Base-by-base conservation (phyloP, 64 coral and sea anemone species). In the Dendrophyllia cribrosa region DNA sequence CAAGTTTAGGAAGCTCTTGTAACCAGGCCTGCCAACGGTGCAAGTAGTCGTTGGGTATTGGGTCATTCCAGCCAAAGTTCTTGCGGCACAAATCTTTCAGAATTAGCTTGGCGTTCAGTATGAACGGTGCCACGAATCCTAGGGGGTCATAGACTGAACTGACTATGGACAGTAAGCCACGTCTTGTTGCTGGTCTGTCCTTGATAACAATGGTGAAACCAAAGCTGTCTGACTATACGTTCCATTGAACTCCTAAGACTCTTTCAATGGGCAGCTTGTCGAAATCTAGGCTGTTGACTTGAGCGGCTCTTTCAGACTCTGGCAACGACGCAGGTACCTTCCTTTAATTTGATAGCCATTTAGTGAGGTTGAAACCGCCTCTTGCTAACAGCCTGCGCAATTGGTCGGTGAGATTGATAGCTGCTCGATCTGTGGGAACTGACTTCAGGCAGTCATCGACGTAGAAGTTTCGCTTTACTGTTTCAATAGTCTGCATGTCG, bases 271-370 rank as follows among this genome's bases (percentile, higher is more conserved):
- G 82, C 16, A 67, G 19, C 21, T 86, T 86, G 22, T 86, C 64
- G 45, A 86, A 86, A 52, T 68, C 59, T n/a, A 68, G 4, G 13
- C 26, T n/a, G 12, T 74, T 47, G 26, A 88, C 69, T 59, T 75
- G 55, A 43, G 25, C 68, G 43, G 68, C 71, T 61, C 58, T 61
- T 68, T 47, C 70, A 51, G 85, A 61, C 50, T 78, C 88, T 23
- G 60, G 88, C 23, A 89, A 7, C 3, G 73, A 76, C 46, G 77
- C 74, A 3, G 66, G 24, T 43, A 89, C 74, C 23, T 50, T 69
- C 9, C 22, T 47, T 63, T 74, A 89, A 51, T 89, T 89, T 19
- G 75, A 89, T 19, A 89, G 58, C 88, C 88, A 89, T 70, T 89
- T 89, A 17, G 87, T 89, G 14, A 89, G 87, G 5, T 76, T 75